Evolutionary conservation across 1,140 invertebrate genomes (phyloP).

Genomic region (Hormaphis cornu): DNA sequence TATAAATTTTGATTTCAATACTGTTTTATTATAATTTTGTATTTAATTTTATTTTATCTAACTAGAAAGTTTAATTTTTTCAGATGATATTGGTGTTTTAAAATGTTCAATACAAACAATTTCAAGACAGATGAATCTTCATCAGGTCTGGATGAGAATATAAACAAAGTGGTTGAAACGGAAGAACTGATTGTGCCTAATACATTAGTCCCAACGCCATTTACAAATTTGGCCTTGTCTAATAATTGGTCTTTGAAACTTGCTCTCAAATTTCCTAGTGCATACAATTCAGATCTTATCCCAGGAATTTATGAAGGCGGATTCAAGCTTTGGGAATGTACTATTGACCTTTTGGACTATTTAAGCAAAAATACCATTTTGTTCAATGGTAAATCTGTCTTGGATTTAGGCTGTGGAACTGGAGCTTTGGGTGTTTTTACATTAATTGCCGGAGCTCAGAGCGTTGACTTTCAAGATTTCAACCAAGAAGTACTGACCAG

Average conservation of each 20-base stretch:
- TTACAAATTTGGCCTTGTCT: neutral
- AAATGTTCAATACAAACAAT: neutral
- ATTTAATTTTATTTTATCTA: neutral
- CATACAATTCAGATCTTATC: slow-evolving; percentile 36
- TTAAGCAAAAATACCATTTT: slow-evolving; percentile 44
- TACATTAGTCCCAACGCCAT: neutral
- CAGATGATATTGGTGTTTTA: neutral
- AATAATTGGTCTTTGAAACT: neutral
- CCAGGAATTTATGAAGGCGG: slow-evolving; percentile 52
- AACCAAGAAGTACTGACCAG: slow-evolving; percentile 64
- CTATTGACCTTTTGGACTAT: slow-evolving; percentile 61
- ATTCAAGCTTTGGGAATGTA: slow-evolving; percentile 83
- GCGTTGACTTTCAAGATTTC: slow-evolving; percentile 83
- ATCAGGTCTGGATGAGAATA: neutral
- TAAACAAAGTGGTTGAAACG: neutral
- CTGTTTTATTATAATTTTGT: too few relatives aligned
- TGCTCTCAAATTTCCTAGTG: neutral
- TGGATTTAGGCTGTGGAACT: slow-evolving; percentile 80
- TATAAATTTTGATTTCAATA: too few relatives aligned
- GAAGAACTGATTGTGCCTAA: neutral
- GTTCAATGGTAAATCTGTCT: slow-evolving; percentile 49
- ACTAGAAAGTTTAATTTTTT: slow-evolving; percentile 1
- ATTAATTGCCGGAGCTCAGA: slow-evolving; percentile 50
- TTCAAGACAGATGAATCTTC: neutral
- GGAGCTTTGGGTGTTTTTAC: slow-evolving; percentile 70